A percentile compares a stretch with the other conserved stretches of the same genome.
phyloP scores from a whole-genome alignment of 2,888 invertebrate genomes.

The Eilema depressum region DNA sequence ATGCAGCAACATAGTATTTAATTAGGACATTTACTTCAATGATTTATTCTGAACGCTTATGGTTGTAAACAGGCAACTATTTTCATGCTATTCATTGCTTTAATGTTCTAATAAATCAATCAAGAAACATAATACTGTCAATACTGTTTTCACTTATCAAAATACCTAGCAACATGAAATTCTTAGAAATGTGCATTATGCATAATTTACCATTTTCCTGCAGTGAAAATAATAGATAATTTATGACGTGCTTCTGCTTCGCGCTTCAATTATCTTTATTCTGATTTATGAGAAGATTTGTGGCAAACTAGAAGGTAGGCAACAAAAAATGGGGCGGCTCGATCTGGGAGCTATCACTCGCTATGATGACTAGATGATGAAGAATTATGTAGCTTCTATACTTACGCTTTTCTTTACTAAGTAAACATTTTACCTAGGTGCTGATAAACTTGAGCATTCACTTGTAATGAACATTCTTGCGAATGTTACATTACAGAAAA shows the following conservation, averaged over 20 bases:
- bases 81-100: constrained; percentile 23
- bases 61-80: neutral
- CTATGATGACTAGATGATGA: neutral
- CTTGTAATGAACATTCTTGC: too few relatives aligned
- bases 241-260: constrained; percentile 25
- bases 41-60: neutral
- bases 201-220: constrained; percentile 23
- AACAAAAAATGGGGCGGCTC: neutral
- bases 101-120: constrained; percentile 29
- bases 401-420: neutral
- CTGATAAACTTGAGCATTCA: too few relatives aligned
- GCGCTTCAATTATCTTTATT: constrained; percentile 33
- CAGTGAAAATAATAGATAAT: constrained; percentile 30
- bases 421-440: neutral
- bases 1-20: too few relatives aligned
- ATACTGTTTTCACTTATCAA: constrained; percentile 42
- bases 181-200: constrained; percentile 24
- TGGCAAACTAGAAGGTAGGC: neutral
- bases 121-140: constrained; percentile 19
- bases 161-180: constrained; percentile 27
- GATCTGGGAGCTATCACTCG: neutral
- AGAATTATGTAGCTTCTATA: neutral
- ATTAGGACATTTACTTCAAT: too few relatives aligned
- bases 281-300: constrained; percentile 38
- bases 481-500: too few relatives aligned